Conservation (phyloP, 2,113 vertebrate genomes). For the Rhodinocichla rosea region DNA sequence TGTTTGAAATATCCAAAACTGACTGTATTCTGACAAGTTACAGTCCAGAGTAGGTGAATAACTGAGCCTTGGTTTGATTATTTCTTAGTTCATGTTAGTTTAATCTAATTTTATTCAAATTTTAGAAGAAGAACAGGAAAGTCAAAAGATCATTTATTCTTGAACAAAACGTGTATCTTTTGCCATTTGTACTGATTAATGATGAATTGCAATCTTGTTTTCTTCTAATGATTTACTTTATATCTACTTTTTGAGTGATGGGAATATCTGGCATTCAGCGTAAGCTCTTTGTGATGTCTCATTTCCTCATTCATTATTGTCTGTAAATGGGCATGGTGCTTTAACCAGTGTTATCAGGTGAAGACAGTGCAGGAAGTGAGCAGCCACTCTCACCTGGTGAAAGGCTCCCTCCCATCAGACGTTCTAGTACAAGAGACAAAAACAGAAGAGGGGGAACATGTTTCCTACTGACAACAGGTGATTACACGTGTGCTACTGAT, state of each 20-base stretch:
- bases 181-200: constrained; percentile 56
- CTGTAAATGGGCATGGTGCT: constrained; percentile 79
- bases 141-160: background rate
- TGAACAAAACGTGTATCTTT: background rate
- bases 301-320: constrained; percentile 75
- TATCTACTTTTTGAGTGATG: constrained; percentile 59
- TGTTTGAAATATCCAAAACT: background rate
- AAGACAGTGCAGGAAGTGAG: constrained; percentile 94
- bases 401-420: constrained; percentile 87
- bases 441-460: constrained; percentile 89
- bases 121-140: background rate
- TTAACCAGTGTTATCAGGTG: constrained; percentile 89
- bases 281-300: constrained; percentile 79
- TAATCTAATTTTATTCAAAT: background rate
- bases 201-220: constrained; percentile 50
- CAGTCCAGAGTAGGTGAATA: background rate
- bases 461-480: constrained; percentile 93
- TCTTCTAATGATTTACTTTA: constrained; percentile 54
- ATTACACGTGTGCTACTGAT: constrained; percentile 91
- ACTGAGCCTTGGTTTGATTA: background rate
- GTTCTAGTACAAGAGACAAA: constrained; percentile 92
- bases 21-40: background rate
- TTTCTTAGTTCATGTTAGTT: background rate
- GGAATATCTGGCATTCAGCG: constrained; percentile 55
- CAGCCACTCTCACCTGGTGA: constrained; percentile 91